Evolutionary conservation across 2,113 vertebrate species (phyloP).

Genomic region (Callionymus lyra): DNA sequence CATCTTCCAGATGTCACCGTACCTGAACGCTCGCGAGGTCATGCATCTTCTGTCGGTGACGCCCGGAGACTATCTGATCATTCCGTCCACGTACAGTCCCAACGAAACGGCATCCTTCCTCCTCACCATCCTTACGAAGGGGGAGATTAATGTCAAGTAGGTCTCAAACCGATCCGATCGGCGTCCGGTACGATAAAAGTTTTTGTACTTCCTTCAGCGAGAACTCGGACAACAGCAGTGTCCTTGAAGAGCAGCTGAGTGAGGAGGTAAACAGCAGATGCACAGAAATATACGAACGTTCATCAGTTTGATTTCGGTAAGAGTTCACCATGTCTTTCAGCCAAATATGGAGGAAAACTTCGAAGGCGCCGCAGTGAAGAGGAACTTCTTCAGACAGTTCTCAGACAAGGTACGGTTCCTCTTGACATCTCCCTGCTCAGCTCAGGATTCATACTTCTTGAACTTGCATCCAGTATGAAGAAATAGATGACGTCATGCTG

Average conservation of each 20-base stretch:
- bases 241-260: background rate
- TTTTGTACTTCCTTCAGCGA: constrained; percentile 16
- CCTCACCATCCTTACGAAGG: constrained; percentile 49
- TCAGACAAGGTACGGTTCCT: constrained; percentile 45
- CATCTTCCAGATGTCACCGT: constrained; percentile 20
- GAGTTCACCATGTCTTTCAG: background rate
- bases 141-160: constrained; percentile 6
- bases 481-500: constrained; percentile 42
- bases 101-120: constrained; percentile 49
- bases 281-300: too few species aligned
- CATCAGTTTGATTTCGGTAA: too few species aligned
- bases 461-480: constrained; percentile 23
- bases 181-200: too few species aligned
- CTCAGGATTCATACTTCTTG: background rate
- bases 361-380: constrained; percentile 11
- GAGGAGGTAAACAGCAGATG: constrained; percentile 4
- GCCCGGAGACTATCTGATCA: constrained; percentile 56
- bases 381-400: constrained; percentile 29
- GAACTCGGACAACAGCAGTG: constrained; percentile 10
- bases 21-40: constrained; percentile 41
- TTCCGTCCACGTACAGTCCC: constrained; percentile 44
- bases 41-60: constrained; percentile 39
- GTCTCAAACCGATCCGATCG: too few species aligned
- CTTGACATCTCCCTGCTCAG: background rate
- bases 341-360: constrained; percentile 2